Evolutionary conservation across 2,113 vertebrate genomes (phyloP).

Genomic region (Pipa parva): DNA sequence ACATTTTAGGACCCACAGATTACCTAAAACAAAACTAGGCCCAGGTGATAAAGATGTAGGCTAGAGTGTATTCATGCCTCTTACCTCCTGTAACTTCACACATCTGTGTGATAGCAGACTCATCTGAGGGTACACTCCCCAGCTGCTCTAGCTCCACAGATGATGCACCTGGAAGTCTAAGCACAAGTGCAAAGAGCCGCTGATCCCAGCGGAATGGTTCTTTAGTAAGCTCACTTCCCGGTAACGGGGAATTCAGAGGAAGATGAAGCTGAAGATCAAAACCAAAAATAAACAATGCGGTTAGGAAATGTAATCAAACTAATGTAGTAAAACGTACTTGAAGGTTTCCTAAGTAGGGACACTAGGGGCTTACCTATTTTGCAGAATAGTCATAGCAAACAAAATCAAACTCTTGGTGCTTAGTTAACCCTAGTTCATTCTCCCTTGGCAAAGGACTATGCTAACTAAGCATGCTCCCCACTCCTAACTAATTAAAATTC

Average conservation of each 20-base stretch:
- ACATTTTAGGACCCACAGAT: no score
- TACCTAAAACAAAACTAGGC: no score
- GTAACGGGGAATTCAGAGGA: slow-evolving; percentile 88
- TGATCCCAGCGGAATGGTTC: slow-evolving; percentile 98
- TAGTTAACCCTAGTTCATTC: no score
- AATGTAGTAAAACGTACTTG: background rate
- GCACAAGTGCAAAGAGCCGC: slow-evolving; percentile 89
- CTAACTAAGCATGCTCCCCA: no score
- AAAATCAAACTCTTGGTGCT: background rate
- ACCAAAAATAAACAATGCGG: background rate
- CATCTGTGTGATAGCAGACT: slow-evolving; percentile 96
- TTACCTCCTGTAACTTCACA: slow-evolving; percentile 97
- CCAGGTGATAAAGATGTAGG: no score
- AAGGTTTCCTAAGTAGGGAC: background rate
- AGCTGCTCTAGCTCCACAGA: slow-evolving; percentile 87
- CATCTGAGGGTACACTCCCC: slow-evolving; percentile 91
- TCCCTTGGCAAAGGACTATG: no score
- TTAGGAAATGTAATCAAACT: no score
- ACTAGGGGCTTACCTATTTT: no score
- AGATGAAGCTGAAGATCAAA: slow-evolving; percentile 72
- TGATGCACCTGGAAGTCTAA: slow-evolving; percentile 86
- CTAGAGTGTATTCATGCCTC: background rate
- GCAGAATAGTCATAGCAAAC: no score
- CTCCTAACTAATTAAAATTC: no score
- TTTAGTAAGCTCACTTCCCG: slow-evolving; percentile 96